A percentile compares a stretch with the other conserved stretches of the same genome.
Evolutionary conservation across 2,113 vertebrate species (phyloP).

Genomic region (Oncorhynchus mykiss): DNA sequence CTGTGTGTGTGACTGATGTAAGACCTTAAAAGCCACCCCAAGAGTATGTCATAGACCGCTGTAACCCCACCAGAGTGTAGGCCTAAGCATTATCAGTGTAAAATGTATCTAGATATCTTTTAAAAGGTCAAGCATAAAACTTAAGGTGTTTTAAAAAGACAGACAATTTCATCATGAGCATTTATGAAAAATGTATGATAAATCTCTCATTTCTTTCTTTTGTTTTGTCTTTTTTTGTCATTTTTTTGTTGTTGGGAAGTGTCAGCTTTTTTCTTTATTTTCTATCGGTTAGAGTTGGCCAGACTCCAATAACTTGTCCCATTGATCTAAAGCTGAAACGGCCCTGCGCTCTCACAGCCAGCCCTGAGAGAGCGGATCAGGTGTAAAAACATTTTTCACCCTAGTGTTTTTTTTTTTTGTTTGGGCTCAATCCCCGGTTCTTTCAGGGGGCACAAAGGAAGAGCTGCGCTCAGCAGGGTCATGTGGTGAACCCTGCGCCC

Average conservation of each 20-base stretch:
- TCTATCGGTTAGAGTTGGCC: slow-evolving; percentile 75
- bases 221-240: slow-evolving; percentile 42
- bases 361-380: slow-evolving; percentile 51
- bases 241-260: slow-evolving; percentile 42
- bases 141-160: neutral
- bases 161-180: slow-evolving; percentile 2
- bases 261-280: slow-evolving; percentile 65
- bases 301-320: slow-evolving; percentile 81
- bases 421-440: slow-evolving; percentile 84
- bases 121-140: neutral
- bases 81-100: too few relatives aligned
- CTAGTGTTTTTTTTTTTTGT: slow-evolving; percentile 82
- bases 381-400: slow-evolving; percentile 85
- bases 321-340: slow-evolving; percentile 76
- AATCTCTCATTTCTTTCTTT: slow-evolving; percentile 4
- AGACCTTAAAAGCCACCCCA: slow-evolving; percentile 22
- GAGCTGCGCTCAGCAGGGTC: slow-evolving; percentile 90
- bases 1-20: slow-evolving; percentile 15
- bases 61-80: neutral
- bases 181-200: slow-evolving; percentile 48
- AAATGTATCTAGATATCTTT: neutral
- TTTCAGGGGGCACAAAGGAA: slow-evolving; percentile 88
- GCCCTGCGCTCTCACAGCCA: slow-evolving; percentile 56
- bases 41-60: slow-evolving; percentile 22
- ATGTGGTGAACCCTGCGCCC: slow-evolving; percentile 77